Percentiles rank a stretch among this genome's conserved stretches.
These are phyloP conservation scores for Scaptomyza cyrtandrae DNA, from an alignment of 2,888 invertebrate genomes.

Conservation along the genomic window DNA sequence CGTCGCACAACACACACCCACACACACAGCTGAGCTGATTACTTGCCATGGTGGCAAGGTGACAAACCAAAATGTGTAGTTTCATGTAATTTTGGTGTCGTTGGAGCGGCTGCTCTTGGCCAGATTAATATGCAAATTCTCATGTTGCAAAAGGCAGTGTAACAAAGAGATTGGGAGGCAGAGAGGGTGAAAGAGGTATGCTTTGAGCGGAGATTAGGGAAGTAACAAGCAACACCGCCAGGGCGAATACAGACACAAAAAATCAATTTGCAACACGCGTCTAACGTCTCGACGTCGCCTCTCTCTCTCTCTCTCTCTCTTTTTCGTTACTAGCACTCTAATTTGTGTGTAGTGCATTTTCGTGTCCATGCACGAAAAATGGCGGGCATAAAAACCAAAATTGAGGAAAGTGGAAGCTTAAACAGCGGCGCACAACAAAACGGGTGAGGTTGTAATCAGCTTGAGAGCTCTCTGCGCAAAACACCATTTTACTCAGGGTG, in stretches of 20 bases:
- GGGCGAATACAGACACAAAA: constrained; percentile 46
- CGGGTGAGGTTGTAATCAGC: constrained; percentile 45
- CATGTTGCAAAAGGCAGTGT: constrained; percentile 29
- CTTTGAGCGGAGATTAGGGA: constrained; percentile 55
- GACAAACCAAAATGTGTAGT: constrained; percentile 81
- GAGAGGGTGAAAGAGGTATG: constrained; percentile 19
- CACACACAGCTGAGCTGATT: constrained; percentile 48
- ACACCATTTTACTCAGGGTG: constrained; percentile 36
- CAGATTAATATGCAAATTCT: constrained; percentile 75
- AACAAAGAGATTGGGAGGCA: background rate
- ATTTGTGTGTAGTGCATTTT: constrained; percentile 74
- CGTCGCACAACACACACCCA: constrained; percentile 29
- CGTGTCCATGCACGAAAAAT: constrained; percentile 62
- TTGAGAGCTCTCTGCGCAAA: constrained; percentile 42
- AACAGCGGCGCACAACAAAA: constrained; percentile 15
- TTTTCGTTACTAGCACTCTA: constrained; percentile 37
- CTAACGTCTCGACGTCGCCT: constrained; percentile 11
- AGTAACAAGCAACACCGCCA: constrained; percentile 20
- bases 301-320: background rate
- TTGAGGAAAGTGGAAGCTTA: constrained; percentile 33
- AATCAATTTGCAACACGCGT: constrained; percentile 65
- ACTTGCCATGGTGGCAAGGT: constrained; percentile 64
- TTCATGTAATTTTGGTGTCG: constrained; percentile 66
- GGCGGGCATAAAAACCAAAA: constrained; percentile 52
- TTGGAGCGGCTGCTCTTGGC: constrained; percentile 42